Conservation (phyloP, 2,888 invertebrate genomes). For the Platerodrilus igneus region DNA sequence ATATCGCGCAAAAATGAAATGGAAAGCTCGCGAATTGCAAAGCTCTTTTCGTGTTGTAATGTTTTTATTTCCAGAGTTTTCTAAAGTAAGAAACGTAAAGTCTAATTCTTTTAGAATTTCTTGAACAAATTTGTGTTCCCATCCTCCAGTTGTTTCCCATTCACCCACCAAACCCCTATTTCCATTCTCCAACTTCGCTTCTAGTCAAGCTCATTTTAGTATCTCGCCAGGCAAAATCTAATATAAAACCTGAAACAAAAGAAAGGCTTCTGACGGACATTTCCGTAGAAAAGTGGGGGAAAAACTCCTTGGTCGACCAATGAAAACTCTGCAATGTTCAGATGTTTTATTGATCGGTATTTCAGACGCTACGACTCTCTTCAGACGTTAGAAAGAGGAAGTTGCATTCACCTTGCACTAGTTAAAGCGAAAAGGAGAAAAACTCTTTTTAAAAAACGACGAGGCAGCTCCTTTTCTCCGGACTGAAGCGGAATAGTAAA, state of each 20-base stretch:
- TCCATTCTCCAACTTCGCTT: slow-evolving; percentile 29
- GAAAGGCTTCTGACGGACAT: slow-evolving; percentile 47
- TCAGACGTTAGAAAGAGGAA: slow-evolving; percentile 32
- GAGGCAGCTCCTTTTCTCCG: slow-evolving; percentile 30
- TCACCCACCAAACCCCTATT: slow-evolving; percentile 27
- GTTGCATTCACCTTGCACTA: slow-evolving; percentile 22
- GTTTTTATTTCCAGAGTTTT: too few species aligned
- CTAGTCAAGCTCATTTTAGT: slow-evolving; percentile 30
- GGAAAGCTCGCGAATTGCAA: too few species aligned
- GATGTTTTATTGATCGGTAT: slow-evolving; percentile 49
- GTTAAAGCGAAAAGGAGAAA: slow-evolving; percentile 25
- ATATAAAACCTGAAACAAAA: slow-evolving; percentile 47
- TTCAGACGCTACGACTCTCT: slow-evolving; percentile 43
- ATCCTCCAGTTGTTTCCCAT: too few species aligned
- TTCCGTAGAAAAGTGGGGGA: slow-evolving; percentile 46
- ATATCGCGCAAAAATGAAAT: too few species aligned
- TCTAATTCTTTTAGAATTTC: too few species aligned
- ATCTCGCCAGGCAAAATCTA: slow-evolving; percentile 40
- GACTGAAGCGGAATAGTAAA: slow-evolving; percentile 21
- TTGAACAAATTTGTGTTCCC: too few species aligned
- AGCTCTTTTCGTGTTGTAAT: too few species aligned
- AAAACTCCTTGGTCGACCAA: slow-evolving; percentile 49
- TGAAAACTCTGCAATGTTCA: slow-evolving; percentile 45
- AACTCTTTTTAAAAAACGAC: slow-evolving; percentile 27
- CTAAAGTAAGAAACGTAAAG: too few species aligned